These are phyloP conservation scores for Cairina moschata DNA, from an alignment of 2,113 vertebrate genomes.

Conservation along the genomic window DNA sequence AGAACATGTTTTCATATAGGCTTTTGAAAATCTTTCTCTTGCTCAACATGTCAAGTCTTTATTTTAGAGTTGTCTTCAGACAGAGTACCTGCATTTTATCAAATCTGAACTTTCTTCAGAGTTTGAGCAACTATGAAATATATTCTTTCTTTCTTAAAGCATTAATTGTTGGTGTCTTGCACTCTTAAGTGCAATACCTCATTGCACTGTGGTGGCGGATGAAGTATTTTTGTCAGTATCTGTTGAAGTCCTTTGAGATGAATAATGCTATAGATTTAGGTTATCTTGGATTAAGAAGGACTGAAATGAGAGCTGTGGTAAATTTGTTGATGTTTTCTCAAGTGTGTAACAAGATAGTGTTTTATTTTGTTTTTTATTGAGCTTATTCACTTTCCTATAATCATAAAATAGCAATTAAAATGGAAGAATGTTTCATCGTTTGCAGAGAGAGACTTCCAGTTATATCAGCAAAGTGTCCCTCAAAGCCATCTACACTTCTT, in stretches of 20 bases:
- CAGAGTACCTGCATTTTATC: not conserved
- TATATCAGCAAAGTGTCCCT: not conserved
- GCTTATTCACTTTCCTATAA: not conserved
- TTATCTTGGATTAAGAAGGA: not conserved
- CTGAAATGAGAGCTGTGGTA: not conserved
- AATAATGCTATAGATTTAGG: not conserved
- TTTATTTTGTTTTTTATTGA: not conserved
- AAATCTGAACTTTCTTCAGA: not conserved
- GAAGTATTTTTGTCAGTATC: not conserved
- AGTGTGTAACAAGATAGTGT: not conserved
- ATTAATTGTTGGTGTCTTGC: not conserved
- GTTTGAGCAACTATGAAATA: not conserved
- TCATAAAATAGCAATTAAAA: not conserved
- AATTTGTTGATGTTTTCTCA: not conserved
- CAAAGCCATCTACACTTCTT: not conserved
- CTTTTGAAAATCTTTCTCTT: not conserved
- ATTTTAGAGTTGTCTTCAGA: not conserved
- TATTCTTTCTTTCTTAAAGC: not conserved
- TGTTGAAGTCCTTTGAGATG: not conserved
- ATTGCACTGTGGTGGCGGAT: not conserved
- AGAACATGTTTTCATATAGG: not conserved
- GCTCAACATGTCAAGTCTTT: not conserved
- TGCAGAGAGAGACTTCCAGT: not conserved
- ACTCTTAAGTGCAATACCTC: not conserved
- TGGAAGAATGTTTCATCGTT: not conserved